Evolutionary conservation across 2,888 invertebrate species (phyloP).

Genomic region (Dinocampus coccinellae): DNA sequence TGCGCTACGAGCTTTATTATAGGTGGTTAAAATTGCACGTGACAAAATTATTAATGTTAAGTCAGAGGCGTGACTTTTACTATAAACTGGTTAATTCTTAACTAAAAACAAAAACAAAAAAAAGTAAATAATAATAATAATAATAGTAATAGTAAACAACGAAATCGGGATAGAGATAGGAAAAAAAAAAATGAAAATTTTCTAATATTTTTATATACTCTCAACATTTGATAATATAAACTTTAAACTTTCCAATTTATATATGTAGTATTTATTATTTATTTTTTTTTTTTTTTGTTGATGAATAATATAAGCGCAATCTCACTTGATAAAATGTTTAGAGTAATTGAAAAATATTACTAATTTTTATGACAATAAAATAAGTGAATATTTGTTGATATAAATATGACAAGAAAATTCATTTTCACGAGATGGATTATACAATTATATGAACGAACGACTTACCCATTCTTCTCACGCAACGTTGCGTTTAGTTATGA

Average conservation of each 20-base stretch:
- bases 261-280: no score
- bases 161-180: no score
- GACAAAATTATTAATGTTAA: conserved; percentile 39
- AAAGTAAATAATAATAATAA: no score
- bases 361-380: conserved; percentile 3
- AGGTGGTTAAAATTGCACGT: conserved; percentile 37
- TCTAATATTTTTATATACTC: not conserved
- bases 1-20: conserved; percentile 25
- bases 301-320: no score
- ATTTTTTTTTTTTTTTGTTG: no score
- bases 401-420: conserved; percentile 25
- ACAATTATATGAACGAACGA: conserved; percentile 29
- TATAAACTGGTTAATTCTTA: conserved; percentile 11
- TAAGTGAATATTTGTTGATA: conserved; percentile 14
- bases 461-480: conserved; percentile 42
- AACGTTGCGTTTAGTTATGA: conserved; percentile 49
- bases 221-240: not conserved
- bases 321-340: not conserved
- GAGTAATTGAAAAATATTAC: conserved; percentile 10
- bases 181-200: conserved; percentile 2
- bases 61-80: conserved; percentile 5
- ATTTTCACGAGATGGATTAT: conserved; percentile 31
- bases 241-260: not conserved
- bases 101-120: no score
- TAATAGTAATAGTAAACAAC: no score